A percentile compares a stretch with the other conserved stretches of the same genome.
Evolutionary conservation across 1,140 invertebrate species (phyloP).

Genomic region (Forficula auricularia): DNA sequence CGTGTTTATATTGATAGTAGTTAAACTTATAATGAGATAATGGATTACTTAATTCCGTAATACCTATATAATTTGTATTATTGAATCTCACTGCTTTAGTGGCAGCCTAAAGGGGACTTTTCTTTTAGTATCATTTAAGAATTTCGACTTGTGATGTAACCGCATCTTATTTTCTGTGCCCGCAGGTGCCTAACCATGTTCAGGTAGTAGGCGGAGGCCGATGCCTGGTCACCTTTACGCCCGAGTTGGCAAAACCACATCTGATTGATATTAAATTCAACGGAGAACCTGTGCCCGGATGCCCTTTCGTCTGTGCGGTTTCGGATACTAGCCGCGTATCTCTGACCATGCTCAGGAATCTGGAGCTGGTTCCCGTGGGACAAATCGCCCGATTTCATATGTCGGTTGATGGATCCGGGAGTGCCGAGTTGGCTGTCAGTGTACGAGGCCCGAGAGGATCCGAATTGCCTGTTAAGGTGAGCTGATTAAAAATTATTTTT

Average conservation of each 20-base stretch:
- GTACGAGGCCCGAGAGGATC: conserved; percentile 38
- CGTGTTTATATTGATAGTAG: too few species aligned
- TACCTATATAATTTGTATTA: too few species aligned
- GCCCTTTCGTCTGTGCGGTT: conserved; percentile 72
- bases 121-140: too few species aligned
- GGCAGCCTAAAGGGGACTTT: too few species aligned
- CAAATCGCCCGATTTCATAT: conserved; percentile 76
- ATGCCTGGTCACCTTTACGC: conserved; percentile 88
- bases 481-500: too few species aligned
- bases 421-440: conserved; percentile 70
- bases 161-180: too few species aligned
- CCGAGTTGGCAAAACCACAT: conserved; percentile 78
- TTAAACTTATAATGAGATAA: too few species aligned
- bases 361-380: conserved; percentile 77
- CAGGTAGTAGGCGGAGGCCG: conserved; percentile 84
- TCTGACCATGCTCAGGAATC: conserved; percentile 47
- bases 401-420: conserved; percentile 64
- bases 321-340: conserved; percentile 63
- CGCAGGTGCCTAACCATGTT: conserved; percentile 82
- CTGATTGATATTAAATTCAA: conserved; percentile 98
- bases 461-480: conserved; percentile 60
- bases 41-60: too few species aligned
- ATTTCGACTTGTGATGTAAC: too few species aligned
- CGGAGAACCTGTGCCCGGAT: conserved; percentile 74
- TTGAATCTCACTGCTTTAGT: too few species aligned